Conservation (phyloP, 2,113 vertebrate genomes). For the Odobenus rosmarus region DNA sequence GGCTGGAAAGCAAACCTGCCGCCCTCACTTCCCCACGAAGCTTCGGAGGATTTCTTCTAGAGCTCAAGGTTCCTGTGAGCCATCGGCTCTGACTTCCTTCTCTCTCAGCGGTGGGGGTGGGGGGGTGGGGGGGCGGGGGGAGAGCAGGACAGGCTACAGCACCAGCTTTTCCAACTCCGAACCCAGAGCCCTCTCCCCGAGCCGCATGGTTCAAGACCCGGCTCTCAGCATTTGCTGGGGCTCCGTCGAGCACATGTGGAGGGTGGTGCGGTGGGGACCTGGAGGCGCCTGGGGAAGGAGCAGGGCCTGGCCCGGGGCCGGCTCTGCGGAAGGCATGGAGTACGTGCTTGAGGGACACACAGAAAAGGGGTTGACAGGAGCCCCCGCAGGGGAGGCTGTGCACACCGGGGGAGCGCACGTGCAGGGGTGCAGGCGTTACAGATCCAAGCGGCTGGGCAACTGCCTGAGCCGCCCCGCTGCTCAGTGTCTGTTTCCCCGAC, state of each 20-base stretch:
- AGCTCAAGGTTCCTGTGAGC: neutral
- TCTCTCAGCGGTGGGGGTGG: neutral
- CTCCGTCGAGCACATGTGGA: fast-evolving
- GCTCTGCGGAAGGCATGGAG: neutral
- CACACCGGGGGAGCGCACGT: fast-evolving
- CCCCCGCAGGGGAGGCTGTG: neutral
- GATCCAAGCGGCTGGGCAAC: no score
- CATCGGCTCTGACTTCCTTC: neutral
- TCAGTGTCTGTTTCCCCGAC: neutral
- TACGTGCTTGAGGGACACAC: neutral
- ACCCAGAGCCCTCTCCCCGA: fast-evolving
- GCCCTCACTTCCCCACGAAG: fast-evolving
- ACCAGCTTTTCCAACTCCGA: fast-evolving
- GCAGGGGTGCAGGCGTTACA: neutral
- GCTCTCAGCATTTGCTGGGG: fast-evolving
- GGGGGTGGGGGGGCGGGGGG: no score
- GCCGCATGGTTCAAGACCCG: neutral
- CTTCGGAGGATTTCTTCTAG: fast-evolving
- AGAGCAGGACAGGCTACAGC: no score
- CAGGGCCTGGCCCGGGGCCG: neutral
- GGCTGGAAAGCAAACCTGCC: neutral
- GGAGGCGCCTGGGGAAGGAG: neutral
- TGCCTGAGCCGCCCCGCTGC: neutral
- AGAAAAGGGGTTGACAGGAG: neutral
- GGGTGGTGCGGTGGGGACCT: fast-evolving